Conservation (phyloP, 1,140 invertebrate species). For the Tigriopus japonicus region DNA sequence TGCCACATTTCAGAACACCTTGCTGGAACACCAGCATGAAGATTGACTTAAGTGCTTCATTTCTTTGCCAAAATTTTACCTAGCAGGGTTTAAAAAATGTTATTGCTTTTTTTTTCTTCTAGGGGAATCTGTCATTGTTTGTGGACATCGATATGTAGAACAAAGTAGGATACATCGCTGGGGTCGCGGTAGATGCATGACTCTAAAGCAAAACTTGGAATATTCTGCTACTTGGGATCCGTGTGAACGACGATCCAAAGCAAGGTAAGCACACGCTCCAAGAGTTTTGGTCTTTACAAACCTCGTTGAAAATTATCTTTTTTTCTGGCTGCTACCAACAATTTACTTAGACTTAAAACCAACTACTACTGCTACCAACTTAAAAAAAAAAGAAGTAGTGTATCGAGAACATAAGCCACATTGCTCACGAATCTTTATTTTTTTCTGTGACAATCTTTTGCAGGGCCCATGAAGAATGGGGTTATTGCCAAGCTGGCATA, state of each 20-base stretch:
- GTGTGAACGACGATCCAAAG: not conserved
- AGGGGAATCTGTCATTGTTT: not conserved
- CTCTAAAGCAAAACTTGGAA: not conserved
- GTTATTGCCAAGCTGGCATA: slow-evolving; percentile 78
- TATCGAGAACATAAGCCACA: not conserved
- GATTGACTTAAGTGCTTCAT: too few relatives aligned
- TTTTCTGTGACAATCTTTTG: slow-evolving; percentile 18
- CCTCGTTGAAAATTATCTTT: not conserved
- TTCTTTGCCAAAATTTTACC: too few relatives aligned
- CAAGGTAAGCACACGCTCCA: not conserved
- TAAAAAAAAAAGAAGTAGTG: not conserved
- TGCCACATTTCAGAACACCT: not conserved
- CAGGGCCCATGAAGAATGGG: slow-evolving; percentile 64
- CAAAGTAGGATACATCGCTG: not conserved
- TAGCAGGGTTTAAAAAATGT: too few relatives aligned
- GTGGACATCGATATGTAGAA: not conserved
- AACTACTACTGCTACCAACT: not conserved
- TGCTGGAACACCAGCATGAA: not conserved
- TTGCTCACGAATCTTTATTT: not conserved
- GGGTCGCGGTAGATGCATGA: not conserved
- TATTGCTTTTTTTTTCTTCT: not conserved
- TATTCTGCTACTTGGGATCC: slow-evolving; percentile 6
- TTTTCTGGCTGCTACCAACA: not conserved
- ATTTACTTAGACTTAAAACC: not conserved
- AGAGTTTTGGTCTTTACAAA: not conserved